Evolutionary conservation across 1,140 invertebrate species (phyloP), one percentile per base, ranked within the genome.

Genomic region (Drosophila oshimai): DNA sequence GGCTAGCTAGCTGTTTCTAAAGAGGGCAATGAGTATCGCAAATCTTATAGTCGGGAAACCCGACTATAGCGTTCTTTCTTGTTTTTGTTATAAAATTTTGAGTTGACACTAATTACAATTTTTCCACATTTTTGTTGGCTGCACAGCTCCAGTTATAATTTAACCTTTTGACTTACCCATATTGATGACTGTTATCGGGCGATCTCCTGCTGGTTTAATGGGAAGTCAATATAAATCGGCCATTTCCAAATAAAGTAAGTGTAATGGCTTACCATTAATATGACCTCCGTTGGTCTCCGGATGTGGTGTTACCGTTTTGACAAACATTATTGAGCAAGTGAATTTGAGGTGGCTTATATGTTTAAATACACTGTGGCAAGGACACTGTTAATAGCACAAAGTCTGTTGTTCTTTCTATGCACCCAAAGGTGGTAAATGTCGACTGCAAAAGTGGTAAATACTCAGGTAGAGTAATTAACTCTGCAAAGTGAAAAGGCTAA

Each of bases 91-190:
- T n/a, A n/a, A n/a, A n/a, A n/a, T n/a, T n/a, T n/a, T n/a, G n/a
- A n/a, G n/a, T n/a, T n/a, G n/a, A n/a, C n/a, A n/a, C n/a, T n/a
- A n/a, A n/a, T n/a, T n/a, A n/a, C n/a, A 33, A 2, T 33, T 33
- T 2, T 12, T 12, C 13, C 10, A 33, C 6, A 33, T 10, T 39
- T 15, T 39, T 10, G 9, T 24, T 24, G 20, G 2, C 6, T 22
- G 18, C 6, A 10, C 3, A 4, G 4, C 9, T 7, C 18, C 4
- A 47, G 1, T 18, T 39, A 1, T n/a, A 24, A 18, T 12, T 18
- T 10, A n/a, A 1, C 20, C 12, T 24, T 36, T n/a, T 29, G 41
- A 74, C 79, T 79, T 67, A 83, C 79, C 79, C 41, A 83, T 83
- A 33, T 83, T 78, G 33, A 83, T 83, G 34, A 83, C 46, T 12